These are phyloP conservation scores for Ectobius pallidus DNA, from an alignment of 2,888 invertebrate genomes.

Conservation along the genomic window DNA sequence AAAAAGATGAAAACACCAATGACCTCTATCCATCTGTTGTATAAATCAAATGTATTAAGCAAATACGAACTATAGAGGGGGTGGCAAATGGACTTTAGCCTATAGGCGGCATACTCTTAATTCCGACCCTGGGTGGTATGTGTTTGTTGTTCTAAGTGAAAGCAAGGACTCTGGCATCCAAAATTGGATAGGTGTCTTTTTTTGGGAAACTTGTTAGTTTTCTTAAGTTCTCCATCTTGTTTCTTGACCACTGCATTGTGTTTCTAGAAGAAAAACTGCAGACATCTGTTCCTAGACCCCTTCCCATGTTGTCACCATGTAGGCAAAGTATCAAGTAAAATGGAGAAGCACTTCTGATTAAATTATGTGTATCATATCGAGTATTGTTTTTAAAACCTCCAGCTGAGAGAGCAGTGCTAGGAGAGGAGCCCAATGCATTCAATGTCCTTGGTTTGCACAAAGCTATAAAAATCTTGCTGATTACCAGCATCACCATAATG, in stretches of 20 bases:
- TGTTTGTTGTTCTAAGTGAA: slow-evolving; percentile 21
- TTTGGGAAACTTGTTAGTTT: slow-evolving; percentile 28
- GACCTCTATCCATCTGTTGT: too few relatives aligned
- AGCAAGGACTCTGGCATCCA: slow-evolving; percentile 21
- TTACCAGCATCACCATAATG: too few relatives aligned
- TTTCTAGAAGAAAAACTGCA: slow-evolving; percentile 33
- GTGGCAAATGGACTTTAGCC: too few relatives aligned
- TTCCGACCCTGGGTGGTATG: too few relatives aligned
- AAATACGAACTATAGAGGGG: too few relatives aligned
- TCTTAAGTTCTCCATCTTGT: slow-evolving; percentile 37
- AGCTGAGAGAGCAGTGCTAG: background rate
- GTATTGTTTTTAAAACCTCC: slow-evolving; percentile 3
- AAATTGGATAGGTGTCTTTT: slow-evolving; percentile 21
- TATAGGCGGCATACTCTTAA: too few relatives aligned
- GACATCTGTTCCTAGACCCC: slow-evolving; percentile 43
- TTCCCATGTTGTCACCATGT: slow-evolving; percentile 42
- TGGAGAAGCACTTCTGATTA: slow-evolving; percentile 25
- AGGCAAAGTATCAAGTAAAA: slow-evolving; percentile 35
- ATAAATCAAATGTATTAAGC: too few relatives aligned
- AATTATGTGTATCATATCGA: slow-evolving; percentile 1
- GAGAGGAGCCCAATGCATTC: background rate
- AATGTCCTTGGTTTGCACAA: too few relatives aligned
- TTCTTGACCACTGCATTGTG: slow-evolving; percentile 38
- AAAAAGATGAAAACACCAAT: too few relatives aligned
- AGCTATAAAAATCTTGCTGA: too few relatives aligned